Percentiles rank a stretch among this genome's conserved stretches.
Evolutionary conservation across 2,797 vertebrate genomes (phyloP).

Genomic region (Urocyon cinereoargenteus): DNA sequence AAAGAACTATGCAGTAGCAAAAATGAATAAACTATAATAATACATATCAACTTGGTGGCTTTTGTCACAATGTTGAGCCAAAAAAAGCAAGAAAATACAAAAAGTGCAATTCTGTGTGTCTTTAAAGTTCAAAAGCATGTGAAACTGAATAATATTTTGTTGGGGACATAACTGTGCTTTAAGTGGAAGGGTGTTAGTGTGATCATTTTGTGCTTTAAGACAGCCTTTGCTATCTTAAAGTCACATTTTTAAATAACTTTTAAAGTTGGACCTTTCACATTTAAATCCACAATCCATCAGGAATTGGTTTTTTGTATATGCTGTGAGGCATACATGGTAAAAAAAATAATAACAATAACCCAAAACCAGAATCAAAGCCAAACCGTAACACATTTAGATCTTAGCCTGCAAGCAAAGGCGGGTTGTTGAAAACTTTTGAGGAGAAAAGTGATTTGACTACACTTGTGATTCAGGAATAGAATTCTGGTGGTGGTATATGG

Average conservation of each 20-base stretch:
- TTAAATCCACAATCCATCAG: no score
- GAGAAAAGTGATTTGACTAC: not conserved
- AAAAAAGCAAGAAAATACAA: not conserved
- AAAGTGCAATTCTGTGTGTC: not conserved
- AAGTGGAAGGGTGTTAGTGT: no score
- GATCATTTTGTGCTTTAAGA: no score
- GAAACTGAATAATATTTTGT: not conserved
- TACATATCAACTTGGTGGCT: not conserved
- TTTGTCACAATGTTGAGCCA: not conserved
- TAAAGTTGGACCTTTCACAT: no score
- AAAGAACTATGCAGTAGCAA: not conserved
- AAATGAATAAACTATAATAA: not conserved
- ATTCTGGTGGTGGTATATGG: not conserved
- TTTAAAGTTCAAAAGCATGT: not conserved
- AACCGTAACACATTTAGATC: not conserved
- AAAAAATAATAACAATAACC: not conserved
- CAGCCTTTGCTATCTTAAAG: no score
- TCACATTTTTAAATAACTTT: no score
- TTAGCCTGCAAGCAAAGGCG: not conserved
- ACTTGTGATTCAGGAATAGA: not conserved
- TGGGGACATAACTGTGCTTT: no score
- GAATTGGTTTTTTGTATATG: no score
- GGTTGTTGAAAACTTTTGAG: conserved; percentile 16
- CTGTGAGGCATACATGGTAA: not conserved
- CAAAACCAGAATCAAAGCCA: not conserved